A percentile compares a stretch with the other conserved stretches of the same genome.
Conservation (phyloP, 1,140 invertebrate species). For the Leptopilina clavipes region DNA sequence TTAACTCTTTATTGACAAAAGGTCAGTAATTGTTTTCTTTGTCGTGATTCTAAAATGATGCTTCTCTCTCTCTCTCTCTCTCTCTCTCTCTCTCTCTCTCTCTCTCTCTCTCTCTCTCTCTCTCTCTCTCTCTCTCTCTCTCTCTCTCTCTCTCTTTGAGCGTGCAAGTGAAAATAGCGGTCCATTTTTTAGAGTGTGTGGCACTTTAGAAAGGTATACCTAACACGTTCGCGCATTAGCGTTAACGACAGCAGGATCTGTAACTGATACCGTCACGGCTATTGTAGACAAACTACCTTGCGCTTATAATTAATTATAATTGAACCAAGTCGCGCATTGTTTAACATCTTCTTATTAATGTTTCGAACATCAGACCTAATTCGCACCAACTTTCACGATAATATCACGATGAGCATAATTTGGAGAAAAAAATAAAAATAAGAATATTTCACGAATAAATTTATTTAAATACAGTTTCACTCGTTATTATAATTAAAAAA, state of each 20-base stretch:
- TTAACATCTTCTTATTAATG: slow-evolving; percentile 40
- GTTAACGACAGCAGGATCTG: slow-evolving; percentile 32
- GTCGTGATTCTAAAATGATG: no score
- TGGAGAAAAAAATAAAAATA: neutral
- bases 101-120: neutral
- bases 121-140: no score
- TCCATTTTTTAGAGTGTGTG: neutral
- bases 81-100: neutral
- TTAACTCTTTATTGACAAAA: no score
- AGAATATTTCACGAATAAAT: neutral
- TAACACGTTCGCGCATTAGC: slow-evolving; percentile 26
- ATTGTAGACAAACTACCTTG: slow-evolving; percentile 18
- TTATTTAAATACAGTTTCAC: neutral
- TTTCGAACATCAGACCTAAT: slow-evolving; percentile 37
- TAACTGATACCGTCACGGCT: slow-evolving; percentile 29
- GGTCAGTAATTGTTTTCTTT: no score
- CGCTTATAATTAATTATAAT: slow-evolving; percentile 47
- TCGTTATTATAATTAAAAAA: slow-evolving; percentile 8
- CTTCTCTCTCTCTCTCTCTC: no score
- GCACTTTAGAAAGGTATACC: slow-evolving; percentile 19
- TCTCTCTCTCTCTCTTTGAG: neutral
- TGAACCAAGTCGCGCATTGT: slow-evolving; percentile 39
- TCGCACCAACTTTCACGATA: slow-evolving; percentile 38
- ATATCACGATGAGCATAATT: slow-evolving; percentile 15
- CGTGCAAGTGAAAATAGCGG: slow-evolving; percentile 20